Evolutionary conservation across 2,888 invertebrate species (phyloP), one percentile per base, ranked within the genome.

Genomic region (Emmelina monodactyla): DNA sequence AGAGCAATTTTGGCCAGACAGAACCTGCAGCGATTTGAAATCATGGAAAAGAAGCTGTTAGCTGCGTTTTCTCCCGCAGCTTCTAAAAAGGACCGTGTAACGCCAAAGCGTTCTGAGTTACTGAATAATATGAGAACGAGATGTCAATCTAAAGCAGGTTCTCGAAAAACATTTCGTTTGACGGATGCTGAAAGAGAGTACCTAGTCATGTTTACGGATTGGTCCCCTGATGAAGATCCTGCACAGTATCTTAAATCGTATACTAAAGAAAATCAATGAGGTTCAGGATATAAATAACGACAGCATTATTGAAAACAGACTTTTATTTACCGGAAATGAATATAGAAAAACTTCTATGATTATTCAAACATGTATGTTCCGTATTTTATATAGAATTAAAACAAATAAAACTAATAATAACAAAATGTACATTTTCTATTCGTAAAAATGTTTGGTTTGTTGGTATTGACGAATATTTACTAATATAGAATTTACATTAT

Each of bases 1-100:
- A 70, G 68, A 37, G 85, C 85, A 1, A 70, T 80, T 36, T 61
- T 71, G 14, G 87, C 87, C 2, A 75, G 82, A 2, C 76, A 66
- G 36, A 85, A 88, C 58, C 70, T 87, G 33, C 55, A 69, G 16
- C 63, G 76, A 32, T 79, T 84, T 43, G 61, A 79, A 35, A 60
- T 70, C 22, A 49, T 85, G 22, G 73, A 81, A 42, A 57, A 58
- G 30, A 60, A 68, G 29, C 54, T 85, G 41, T 60, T 71, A 16
- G 64, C 62, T 37, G 71, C 82, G 3, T 48, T 67, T 63, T n/a
- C n/a, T n/a, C n/a, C n/a, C n/a, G n/a, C n/a, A n/a, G n/a, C n/a
- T n/a, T n/a, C n/a, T n/a, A n/a, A n/a, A n/a, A n/a, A n/a, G n/a
- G n/a, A n/a, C n/a, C n/a, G n/a, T n/a, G n/a, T n/a, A n/a, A n/a